Evolutionary conservation across 2,888 invertebrate genomes (phyloP).

Genomic region (Subacronicta megacephala): DNA sequence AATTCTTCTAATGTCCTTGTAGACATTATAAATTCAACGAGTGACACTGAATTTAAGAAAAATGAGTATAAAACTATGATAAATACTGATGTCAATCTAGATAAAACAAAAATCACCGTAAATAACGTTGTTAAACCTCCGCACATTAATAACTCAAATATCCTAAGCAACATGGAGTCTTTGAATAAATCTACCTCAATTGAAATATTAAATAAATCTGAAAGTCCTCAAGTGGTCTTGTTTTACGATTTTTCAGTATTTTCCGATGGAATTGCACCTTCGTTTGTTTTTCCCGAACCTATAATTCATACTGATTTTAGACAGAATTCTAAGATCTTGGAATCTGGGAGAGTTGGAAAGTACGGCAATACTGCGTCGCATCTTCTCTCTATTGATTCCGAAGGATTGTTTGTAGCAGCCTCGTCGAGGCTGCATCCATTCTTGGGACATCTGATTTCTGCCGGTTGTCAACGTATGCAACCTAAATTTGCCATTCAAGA

Average conservation of each 20-base stretch:
- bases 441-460: slow-evolving; percentile 69
- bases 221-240: slow-evolving; percentile 62
- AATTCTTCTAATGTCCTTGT: slow-evolving; percentile 20
- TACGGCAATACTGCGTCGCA: slow-evolving; percentile 34
- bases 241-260: slow-evolving; percentile 71
- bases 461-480: slow-evolving; percentile 66
- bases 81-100: slow-evolving; percentile 4
- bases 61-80: slow-evolving; percentile 46
- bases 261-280: slow-evolving; percentile 60
- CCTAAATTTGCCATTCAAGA: slow-evolving; percentile 75
- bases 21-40: slow-evolving; percentile 45
- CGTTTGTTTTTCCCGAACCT: slow-evolving; percentile 56
- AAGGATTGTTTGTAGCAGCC: slow-evolving; percentile 78
- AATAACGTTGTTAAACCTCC: slow-evolving; percentile 17
- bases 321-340: slow-evolving; percentile 14
- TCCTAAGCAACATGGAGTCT: slow-evolving; percentile 13
- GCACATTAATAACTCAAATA: slow-evolving; percentile 11
- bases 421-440: slow-evolving; percentile 74
- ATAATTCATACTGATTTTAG: slow-evolving; percentile 37
- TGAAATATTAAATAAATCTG: slow-evolving; percentile 32
- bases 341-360: slow-evolving; percentile 34
- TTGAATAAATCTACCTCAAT: slow-evolving; percentile 51
- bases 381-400: slow-evolving; percentile 71
- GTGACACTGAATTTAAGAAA: slow-evolving; percentile 42
- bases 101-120: slow-evolving; percentile 5